Conservation (phyloP, 2,113 vertebrate species). For the Cranoglanis bouderius region DNA sequence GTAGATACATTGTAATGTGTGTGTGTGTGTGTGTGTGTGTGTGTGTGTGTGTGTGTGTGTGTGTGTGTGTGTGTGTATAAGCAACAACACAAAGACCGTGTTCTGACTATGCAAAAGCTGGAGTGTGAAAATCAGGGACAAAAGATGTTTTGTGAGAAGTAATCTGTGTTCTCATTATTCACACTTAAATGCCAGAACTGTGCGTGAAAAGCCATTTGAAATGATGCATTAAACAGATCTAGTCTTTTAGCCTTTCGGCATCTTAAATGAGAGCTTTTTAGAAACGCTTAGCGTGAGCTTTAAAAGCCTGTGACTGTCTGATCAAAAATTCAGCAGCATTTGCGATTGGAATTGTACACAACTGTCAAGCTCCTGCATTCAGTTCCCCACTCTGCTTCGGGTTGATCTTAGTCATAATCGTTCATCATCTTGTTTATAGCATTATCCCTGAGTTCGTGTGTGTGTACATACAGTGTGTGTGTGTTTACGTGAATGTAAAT, state of each 20-base stretch:
- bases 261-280: constrained; percentile 25
- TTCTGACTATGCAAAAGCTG: neutral
- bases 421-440: constrained; percentile 27
- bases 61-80: no score
- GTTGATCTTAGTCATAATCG: constrained; percentile 14
- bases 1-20: no score
- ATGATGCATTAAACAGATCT: constrained; percentile 22
- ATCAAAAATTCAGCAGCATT: constrained; percentile 36
- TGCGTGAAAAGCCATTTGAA: neutral
- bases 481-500: neutral
- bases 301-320: constrained; percentile 22
- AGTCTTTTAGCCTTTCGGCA: neutral
- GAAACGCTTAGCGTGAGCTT: constrained; percentile 31
- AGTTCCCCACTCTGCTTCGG: neutral
- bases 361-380: neutral
- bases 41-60: no score
- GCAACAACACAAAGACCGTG: neutral
- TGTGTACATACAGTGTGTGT: neutral
- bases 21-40: no score
- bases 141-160: neutral
- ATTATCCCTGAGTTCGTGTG: neutral
- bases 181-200: neutral
- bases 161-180: constrained; percentile 24
- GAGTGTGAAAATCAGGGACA: neutral
- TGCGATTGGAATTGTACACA: neutral